Conservation (phyloP, 37 sponge, comb jelly and placozoan genomes). For the Mnemiopsis leidyi region DNA sequence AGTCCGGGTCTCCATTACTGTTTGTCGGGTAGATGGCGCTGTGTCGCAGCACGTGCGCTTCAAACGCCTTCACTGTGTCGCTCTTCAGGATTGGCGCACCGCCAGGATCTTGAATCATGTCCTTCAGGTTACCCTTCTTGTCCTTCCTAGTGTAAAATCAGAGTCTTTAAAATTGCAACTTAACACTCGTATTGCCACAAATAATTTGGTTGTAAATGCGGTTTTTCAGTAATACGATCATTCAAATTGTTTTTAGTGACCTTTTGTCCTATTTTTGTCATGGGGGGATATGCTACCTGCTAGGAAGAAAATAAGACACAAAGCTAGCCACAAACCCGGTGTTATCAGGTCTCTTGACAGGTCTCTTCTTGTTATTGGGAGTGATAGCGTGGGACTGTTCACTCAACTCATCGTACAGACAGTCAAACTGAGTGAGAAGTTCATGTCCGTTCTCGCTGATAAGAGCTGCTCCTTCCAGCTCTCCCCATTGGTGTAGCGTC, state of each 20-base stretch:
- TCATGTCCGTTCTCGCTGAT: constrained; percentile 61
- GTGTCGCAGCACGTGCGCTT: constrained; percentile 36
- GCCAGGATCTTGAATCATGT: constrained; percentile 58
- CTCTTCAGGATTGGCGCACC: constrained; percentile 53
- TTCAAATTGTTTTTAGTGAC: no score
- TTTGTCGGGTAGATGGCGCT: constrained; percentile 42
- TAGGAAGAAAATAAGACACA: no score
- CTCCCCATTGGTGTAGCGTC: constrained; percentile 65
- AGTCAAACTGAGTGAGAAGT: constrained; percentile 52
- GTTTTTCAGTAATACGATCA: no score
- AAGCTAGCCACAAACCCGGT: background rate
- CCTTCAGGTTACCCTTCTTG: constrained; percentile 32
- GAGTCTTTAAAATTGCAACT: no score
- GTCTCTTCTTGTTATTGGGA: constrained; percentile 61
- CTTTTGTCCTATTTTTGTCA: no score
- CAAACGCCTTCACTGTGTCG: constrained; percentile 52
- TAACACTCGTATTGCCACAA: no score
- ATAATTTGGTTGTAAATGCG: no score
- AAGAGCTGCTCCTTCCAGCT: constrained; percentile 35
- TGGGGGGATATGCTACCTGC: no score
- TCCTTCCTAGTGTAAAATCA: no score
- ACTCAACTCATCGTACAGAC: constrained; percentile 1
- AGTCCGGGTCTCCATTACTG: constrained; percentile 66
- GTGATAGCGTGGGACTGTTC: constrained; percentile 59
- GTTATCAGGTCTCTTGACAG: constrained; percentile 33